These are phyloP conservation scores for Platorchestia sp. DNA, from an alignment of 1,140 invertebrate genomes.

Conservation along the genomic window DNA sequence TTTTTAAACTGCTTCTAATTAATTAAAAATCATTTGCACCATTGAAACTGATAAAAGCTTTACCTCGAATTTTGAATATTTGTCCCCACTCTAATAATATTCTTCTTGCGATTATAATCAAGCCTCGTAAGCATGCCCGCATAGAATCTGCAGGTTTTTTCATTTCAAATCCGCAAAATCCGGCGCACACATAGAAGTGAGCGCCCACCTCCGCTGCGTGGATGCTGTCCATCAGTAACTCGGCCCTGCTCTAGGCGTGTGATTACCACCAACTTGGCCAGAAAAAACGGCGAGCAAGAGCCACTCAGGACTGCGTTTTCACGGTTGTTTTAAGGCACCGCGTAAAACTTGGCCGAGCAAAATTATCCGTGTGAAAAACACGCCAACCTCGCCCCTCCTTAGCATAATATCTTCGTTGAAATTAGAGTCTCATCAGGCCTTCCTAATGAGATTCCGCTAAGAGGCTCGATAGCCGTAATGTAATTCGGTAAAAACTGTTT, in stretches of 20 bases:
- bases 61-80: background rate
- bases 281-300: background rate
- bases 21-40: background rate
- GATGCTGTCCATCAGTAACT: background rate
- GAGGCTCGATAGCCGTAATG: constrained; percentile 38
- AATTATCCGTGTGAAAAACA: background rate
- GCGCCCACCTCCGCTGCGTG: background rate
- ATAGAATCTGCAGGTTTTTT: too few relatives aligned
- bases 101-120: background rate
- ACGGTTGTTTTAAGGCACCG: background rate
- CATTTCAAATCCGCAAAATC: background rate
- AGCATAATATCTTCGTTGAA: constrained; percentile 43
- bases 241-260: background rate
- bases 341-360: background rate
- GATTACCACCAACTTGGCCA: background rate
- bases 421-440: constrained; percentile 39
- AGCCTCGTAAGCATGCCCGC: too few relatives aligned
- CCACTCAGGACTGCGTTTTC: background rate
- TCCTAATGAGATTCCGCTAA: constrained; percentile 35
- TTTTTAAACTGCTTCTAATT: background rate
- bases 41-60: background rate
- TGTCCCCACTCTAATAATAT: background rate
- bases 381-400: constrained; percentile 33
- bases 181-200: background rate
- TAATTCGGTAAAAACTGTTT: background rate